Base-by-base conservation (phyloP, 2,888 invertebrate species). In the Lochmaea crataegi region DNA sequence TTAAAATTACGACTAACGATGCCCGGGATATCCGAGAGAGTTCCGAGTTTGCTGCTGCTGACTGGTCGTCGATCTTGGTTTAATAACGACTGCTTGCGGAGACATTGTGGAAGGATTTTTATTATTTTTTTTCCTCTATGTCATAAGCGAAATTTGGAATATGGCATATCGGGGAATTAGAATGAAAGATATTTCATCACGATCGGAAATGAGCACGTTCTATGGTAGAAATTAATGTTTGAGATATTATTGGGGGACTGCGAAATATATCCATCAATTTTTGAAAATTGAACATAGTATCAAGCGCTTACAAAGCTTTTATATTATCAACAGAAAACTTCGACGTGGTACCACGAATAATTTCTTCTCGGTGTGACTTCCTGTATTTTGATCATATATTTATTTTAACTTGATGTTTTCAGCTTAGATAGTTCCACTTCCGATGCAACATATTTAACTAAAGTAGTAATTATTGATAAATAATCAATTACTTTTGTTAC, bases 1-100 rank as follows among this genome's bases (percentile, higher is more conserved):
- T 75, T 68, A 72, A 72, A 76, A 76, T 76, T 74, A 73, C 76
- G 74, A 74, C 73, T 73, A 74, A 72, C 77, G 75, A 74, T 73
- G 70, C 63, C 72, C 63, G 73, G 74, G 70, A 77, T 75, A 77
- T 75, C 60, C 65, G 69, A 71, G 73, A 77, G 64, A 38, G 53
- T 68, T 64, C 63, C 79, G 68, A 38, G 38, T 60, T 68, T 42
- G 58, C 60, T 64, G 71, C 58, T 51, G 38, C 64, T 61, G 45
- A 58, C 58, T 67, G 41, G 58, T 45, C 64, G 64, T 26, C 16
- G 18, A 16, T 41, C 22, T 45, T 22, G 64, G 18, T 65, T n/a
- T 12, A 32, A 26, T 65, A 51, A 65, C 53, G 53, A 38, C 14
- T 65, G 26, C 48, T 38, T 53, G 56, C 32, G 65, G 41, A 45